Base-by-base conservation (phyloP, 1,140 invertebrate genomes). In the Galendromus occidentalis region DNA sequence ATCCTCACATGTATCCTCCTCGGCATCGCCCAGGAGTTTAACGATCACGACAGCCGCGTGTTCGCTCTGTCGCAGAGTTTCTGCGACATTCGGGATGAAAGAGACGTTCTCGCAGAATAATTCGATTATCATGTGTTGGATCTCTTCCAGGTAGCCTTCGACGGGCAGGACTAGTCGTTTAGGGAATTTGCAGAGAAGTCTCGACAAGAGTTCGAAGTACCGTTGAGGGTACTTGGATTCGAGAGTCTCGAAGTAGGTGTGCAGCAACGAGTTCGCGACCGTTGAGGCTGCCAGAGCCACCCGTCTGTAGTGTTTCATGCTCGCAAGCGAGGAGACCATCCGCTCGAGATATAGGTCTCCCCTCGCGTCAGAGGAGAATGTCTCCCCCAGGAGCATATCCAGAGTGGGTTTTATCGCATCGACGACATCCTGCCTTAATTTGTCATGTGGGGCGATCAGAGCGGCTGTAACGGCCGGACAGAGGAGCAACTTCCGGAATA, bases 61-160 rank as follows among this genome's bases (percentile, higher is more conserved):
- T 4, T 59, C 51, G 51, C 51, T 59, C 33, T 33, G 51, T 14
- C 51, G 51, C 1, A 59, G 51, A 14, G 51, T 59, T 33, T 59
- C 51, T 14, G 25, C 33, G 9, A 33, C 25, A 6, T 25, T 25
- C 6, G 51, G 22, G 2, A 59, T 59, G 17, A 17, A 25, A 12
- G 33, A 33, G 25, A 59, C 25, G 51, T 59, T 59, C 9, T 59
- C 51, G 9, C 51, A 59, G 20, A 29, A 59, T 6, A 59, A 33
- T 9, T 59, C 51, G 20, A 59, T 9, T 17, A 59, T 59, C 51
- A 59, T 59, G 20, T 59, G 51, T 22, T 59, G 25, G 33, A 59
- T 59, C 14, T 59, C 51, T 2, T 59, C 51, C n/a, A 59, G 51
- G 25, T 59, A 59, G 20, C 51, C 51, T 18, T 59, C 51, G 51